Evolutionary conservation across 1,140 invertebrate species (phyloP).

Genomic region (Cydia splendana): DNA sequence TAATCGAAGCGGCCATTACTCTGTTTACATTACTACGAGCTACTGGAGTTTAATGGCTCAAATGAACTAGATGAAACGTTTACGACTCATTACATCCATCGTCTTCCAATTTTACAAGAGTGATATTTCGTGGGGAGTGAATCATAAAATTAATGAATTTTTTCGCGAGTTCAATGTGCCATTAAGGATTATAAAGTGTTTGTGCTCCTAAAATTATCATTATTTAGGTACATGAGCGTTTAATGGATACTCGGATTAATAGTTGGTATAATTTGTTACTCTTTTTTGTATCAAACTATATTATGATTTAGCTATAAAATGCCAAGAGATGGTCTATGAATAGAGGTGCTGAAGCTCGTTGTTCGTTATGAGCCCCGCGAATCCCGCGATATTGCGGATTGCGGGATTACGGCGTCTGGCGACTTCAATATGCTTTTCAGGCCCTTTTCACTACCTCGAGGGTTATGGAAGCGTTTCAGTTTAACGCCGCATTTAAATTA

Average conservation of each 20-base stretch:
- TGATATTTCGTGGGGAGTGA: neutral
- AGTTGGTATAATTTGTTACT: neutral
- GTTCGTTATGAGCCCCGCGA: neutral
- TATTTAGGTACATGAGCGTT: neutral
- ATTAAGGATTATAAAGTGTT: neutral
- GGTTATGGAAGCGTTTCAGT: neutral
- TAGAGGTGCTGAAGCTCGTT: neutral
- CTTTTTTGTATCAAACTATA: neutral
- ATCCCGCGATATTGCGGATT: slow-evolving; percentile 8
- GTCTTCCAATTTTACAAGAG: neutral
- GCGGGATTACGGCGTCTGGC: slow-evolving; percentile 11
- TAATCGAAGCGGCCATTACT: neutral
- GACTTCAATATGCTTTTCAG: slow-evolving; percentile 28
- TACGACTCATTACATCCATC: slow-evolving; percentile 12
- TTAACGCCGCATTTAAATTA: neutral
- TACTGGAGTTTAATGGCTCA: slow-evolving; percentile 17
- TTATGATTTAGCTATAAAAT: neutral
- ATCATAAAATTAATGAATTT: neutral
- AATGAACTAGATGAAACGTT: neutral
- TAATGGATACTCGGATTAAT: no score
- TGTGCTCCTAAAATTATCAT: neutral
- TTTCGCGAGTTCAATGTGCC: neutral
- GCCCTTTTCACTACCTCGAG: neutral
- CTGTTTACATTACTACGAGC: slow-evolving; percentile 11
- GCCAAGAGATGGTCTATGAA: neutral